Conservation (phyloP, 2,888 invertebrate genomes). For the Rhyacophila evoluta region DNA sequence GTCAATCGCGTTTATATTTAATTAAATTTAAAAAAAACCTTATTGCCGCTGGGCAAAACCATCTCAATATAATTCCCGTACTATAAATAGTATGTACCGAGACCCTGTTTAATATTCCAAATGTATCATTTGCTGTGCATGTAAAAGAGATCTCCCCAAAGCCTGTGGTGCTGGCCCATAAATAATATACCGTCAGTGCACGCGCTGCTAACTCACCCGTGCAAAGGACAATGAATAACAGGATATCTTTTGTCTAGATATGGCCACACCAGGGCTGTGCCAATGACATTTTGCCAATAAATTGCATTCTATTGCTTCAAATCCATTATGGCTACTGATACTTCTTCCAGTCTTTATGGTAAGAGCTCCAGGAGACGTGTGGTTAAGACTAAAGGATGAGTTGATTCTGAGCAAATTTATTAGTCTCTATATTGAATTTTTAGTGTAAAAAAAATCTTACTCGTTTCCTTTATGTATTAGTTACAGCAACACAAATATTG, state of each 20-base stretch:
- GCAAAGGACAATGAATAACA: slow-evolving; percentile 45
- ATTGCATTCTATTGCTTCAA: neutral
- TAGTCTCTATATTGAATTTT: too few species aligned
- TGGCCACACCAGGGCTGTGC: neutral
- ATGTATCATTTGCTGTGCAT: slow-evolving; percentile 30
- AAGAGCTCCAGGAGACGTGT: too few species aligned
- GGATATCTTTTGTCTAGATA: slow-evolving; percentile 41
- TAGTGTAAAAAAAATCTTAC: too few species aligned
- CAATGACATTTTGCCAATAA: neutral
- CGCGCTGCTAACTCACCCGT: slow-evolving; percentile 36
- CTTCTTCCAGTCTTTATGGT: too few species aligned
- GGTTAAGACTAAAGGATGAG: too few species aligned
- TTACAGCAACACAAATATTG: too few species aligned
- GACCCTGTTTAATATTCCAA: slow-evolving; percentile 28
- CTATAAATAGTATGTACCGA: neutral
- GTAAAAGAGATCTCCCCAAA: slow-evolving; percentile 20
- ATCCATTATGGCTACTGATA: neutral
- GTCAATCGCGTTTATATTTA: too few species aligned
- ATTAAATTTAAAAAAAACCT: too few species aligned
- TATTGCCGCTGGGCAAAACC: too few species aligned
- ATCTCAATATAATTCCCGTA: neutral
- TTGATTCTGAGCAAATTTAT: too few species aligned
- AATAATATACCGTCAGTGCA: slow-evolving; percentile 25
- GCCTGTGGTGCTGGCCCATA: slow-evolving; percentile 9
- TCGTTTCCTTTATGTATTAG: too few species aligned